These are phyloP conservation scores for Poeciliopsis occidentalis DNA, from an alignment of 2,113 vertebrate species.

Conservation along the genomic window DNA sequence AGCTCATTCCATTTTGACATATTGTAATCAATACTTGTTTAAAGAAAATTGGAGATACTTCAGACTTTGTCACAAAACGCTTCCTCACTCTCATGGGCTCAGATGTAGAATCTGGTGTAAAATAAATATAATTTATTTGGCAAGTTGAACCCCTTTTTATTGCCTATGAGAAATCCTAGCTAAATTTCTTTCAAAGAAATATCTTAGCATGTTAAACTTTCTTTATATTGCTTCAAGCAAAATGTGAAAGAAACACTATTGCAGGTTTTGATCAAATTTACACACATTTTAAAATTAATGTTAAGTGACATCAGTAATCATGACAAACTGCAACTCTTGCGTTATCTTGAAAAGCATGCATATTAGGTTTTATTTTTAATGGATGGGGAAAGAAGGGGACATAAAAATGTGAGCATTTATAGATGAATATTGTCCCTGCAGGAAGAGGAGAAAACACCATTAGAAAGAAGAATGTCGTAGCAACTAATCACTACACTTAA, in stretches of 20 bases:
- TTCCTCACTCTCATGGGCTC: not conserved
- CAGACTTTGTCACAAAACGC: conserved; percentile 32
- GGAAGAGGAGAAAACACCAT: not conserved
- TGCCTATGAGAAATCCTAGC: conserved; percentile 23
- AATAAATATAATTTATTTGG: conserved; percentile 58
- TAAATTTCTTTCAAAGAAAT: conserved; percentile 46
- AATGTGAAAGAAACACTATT: not conserved
- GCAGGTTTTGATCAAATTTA: not conserved
- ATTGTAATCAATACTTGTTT: conserved; percentile 36
- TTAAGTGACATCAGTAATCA: not conserved
- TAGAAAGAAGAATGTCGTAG: not conserved
- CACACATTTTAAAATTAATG: conserved; percentile 3
- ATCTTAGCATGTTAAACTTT: not conserved
- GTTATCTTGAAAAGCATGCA: not conserved
- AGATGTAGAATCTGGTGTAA: conserved; percentile 32
- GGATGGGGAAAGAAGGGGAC: not conserved
- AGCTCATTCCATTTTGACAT: conserved; percentile 34
- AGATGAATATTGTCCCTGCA: not conserved
- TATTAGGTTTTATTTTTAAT: not conserved
- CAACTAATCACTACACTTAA: not conserved
- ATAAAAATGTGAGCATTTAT: not conserved
- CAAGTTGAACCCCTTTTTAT: conserved; percentile 41
- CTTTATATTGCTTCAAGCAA: not conserved
- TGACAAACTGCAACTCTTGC: not conserved
- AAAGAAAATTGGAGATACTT: conserved; percentile 42